Conservation (phyloP, 2,888 invertebrate species). For the Eucera pruinosa region DNA sequence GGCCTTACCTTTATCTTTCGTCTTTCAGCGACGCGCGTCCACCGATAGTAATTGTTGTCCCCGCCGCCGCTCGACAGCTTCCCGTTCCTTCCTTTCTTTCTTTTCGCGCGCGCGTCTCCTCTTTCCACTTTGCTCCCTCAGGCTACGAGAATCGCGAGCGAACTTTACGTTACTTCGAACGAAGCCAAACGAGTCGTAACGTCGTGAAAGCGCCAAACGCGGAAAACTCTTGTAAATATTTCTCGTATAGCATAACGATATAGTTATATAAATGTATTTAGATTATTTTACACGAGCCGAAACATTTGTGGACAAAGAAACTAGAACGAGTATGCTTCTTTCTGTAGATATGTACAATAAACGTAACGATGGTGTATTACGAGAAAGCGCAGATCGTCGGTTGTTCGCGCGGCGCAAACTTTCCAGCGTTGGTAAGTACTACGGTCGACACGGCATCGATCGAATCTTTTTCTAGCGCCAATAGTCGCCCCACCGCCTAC, state of each 20-base stretch:
- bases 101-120: too few relatives aligned
- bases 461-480: too few relatives aligned
- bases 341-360: slow-evolving; percentile 79
- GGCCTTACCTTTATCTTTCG: neutral
- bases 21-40: neutral
- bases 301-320: slow-evolving; percentile 54
- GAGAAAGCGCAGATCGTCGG: slow-evolving; percentile 23
- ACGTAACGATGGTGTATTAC: slow-evolving; percentile 53
- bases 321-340: slow-evolving; percentile 63
- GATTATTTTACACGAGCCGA: slow-evolving; percentile 69
- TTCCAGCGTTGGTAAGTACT: neutral
- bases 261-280: slow-evolving; percentile 59
- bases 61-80: too few relatives aligned
- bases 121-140: neutral
- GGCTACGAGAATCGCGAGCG: neutral
- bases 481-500: too few relatives aligned
- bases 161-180: neutral
- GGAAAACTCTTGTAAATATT: slow-evolving; percentile 54
- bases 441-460: neutral
- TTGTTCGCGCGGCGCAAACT: neutral
- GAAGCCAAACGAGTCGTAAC: neutral
- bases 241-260: slow-evolving; percentile 19
- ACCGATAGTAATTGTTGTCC: too few relatives aligned
- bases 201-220: slow-evolving; percentile 8
- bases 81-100: too few relatives aligned